A percentile compares a stretch with the other conserved stretches of the same genome.
phyloP scores from a whole-genome alignment of 2,888 invertebrate genomes.

The Eutolmus rufibarbis region DNA sequence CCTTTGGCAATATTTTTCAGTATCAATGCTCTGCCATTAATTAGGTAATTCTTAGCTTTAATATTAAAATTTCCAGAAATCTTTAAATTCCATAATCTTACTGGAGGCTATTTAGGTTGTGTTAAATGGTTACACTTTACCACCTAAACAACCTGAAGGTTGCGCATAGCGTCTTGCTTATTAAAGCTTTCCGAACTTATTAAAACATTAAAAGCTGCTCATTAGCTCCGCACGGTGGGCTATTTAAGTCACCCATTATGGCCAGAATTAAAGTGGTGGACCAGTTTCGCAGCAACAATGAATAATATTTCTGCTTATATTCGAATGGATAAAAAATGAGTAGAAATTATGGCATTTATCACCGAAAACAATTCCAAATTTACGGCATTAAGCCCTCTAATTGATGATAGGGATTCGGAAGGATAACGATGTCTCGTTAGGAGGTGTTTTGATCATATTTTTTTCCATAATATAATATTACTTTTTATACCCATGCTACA shows the following conservation, averaged over 20 bases:
- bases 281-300: not conserved
- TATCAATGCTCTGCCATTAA: not conserved
- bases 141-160: no score
- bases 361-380: not conserved
- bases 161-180: not conserved
- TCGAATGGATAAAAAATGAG: not conserved
- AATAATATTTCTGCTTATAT: not conserved
- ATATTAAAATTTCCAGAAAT: not conserved
- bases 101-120: not conserved
- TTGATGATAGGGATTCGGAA: not conserved
- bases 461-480: no score
- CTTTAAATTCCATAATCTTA: not conserved
- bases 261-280: not conserved
- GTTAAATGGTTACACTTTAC: not conserved
- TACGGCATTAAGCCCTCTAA: not conserved
- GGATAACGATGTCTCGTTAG: not conserved
- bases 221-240: not conserved
- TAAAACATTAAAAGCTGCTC: not conserved
- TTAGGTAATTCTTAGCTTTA: not conserved
- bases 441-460: not conserved
- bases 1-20: not conserved
- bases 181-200: no score
- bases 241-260: not conserved
- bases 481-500: no score
- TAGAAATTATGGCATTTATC: not conserved